Conservation (phyloP, 2,113 vertebrate genomes). For the Corythaixoides concolor region DNA sequence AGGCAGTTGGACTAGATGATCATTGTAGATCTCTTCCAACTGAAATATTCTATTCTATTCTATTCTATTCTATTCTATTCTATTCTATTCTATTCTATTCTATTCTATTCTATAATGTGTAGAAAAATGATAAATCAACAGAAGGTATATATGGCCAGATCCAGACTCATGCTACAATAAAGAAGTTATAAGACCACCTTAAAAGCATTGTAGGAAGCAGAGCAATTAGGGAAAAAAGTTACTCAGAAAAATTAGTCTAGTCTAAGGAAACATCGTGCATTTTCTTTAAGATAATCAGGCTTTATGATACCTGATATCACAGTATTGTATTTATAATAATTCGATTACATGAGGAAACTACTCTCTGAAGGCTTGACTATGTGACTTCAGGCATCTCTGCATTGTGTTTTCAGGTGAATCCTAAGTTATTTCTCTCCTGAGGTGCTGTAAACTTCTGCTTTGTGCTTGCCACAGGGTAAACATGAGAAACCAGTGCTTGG, state of each 20-base stretch:
- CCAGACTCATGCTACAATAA: background rate
- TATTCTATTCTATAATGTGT: no score
- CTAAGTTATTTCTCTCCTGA: background rate
- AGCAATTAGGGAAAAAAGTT: background rate
- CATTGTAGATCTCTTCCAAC: no score
- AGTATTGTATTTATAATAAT: background rate
- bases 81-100: no score
- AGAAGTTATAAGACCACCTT: background rate
- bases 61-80: no score
- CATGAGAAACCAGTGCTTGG: background rate
- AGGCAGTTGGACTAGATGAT: no score
- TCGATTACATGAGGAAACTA: accelerated
- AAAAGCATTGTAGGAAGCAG: background rate
- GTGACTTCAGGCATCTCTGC: background rate
- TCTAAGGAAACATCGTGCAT: background rate
- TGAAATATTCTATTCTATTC: no score
- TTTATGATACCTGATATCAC: background rate
- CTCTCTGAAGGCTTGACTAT: background rate
- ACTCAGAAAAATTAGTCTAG: background rate
- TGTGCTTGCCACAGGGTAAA: background rate
- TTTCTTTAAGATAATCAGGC: background rate
- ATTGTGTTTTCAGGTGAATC: background rate
- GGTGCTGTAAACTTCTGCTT: background rate
- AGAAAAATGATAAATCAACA: background rate
- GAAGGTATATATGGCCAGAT: background rate